Base-by-base conservation (phyloP, 2,888 invertebrate species). In the Odiellus spinosus region DNA sequence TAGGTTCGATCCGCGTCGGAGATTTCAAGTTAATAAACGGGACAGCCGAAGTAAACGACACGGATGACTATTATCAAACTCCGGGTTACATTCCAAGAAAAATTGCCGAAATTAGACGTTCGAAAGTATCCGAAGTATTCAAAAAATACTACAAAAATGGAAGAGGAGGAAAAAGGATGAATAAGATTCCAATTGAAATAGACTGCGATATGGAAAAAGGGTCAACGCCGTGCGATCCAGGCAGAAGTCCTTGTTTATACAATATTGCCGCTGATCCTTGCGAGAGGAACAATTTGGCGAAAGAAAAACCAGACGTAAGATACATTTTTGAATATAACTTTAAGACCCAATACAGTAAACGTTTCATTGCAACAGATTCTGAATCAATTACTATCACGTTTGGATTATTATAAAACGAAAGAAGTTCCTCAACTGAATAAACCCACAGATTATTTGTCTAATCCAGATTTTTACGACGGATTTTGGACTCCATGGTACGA, bases 201-300 rank as follows among this genome's bases (percentile, higher is more conserved):
- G n/a, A 48, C 12, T 52, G 54, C 34, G 51, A 47, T 40, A 45
- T 47, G 1, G 33, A 42, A 14, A 49, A 53, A 35, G 49, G 44
- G 4, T n/a, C n/a, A n/a, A 56, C 55, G 17, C 59, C 64, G 1
- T 90, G 90, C 63, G 63, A 73, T 42, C 81, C 84, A 0, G 59
- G 76, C 1, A 56, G 66, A 36, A 67, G 72, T 1, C 77, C 84
- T 0, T 93, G 91, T 60, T 70, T 93, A 5, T 88, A 80, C 65
- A 77, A 93, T 62, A 71, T 91, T 8, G 66, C 68, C 1, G 67
- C 73, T 12, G 93, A 93, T 68, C 91, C 91, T 0, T 93, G 93
- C 62, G 93, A 93, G 43, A 49, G 46, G 26, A 47, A 47, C 32
- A 55, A 55, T 35, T 35, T 55, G 33, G 49, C 45, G 12, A n/a